Evolutionary conservation across 2,888 invertebrate species (phyloP), one percentile per base, ranked within the genome.

Genomic region (Parapristionchus giblindavisi): DNA sequence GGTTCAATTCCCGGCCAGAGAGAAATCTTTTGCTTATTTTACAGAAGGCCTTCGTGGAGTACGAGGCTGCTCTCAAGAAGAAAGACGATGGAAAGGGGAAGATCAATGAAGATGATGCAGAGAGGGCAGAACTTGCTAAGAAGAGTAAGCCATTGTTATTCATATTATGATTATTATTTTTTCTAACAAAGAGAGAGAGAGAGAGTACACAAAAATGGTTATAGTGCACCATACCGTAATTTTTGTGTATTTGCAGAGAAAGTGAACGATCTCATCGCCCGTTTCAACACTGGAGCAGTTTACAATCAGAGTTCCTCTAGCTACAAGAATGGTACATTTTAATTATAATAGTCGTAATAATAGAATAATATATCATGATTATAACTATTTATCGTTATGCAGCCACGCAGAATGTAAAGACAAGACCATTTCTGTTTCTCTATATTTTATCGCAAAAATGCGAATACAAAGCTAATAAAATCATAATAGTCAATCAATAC

Each of bases 1-100:
- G 89, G 90, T 90, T 90, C 89, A 89, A 90, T 90, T 90, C 90
- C 89, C 89, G 89, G 89, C 88, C 89, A 89, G 89, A 89, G 89
- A 89, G 77, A 75, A 75, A n/a, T n/a, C n/a, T n/a, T n/a, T n/a
- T n/a, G n/a, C n/a, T n/a, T n/a, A n/a, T n/a, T 61, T 58, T 61
- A 3, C 66, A 66, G 66, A 48, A 51, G 51, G 66, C 66, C 21
- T 48, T 51, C 11, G 51, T 32, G 11, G 34, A 48, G 34, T 66
- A 66, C 51, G 51, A 66, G 51, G 66, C 66, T 3, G 66, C 66
- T 0, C 51, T 66, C 51, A 48, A 66, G 51, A 51, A 51, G 51
- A 51, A n/a, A 0, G 51, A 48, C 3, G 51, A 14, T 3, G 34
- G 32, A 32, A 51, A 66, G 66, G 34, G 32, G 48, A 51, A 66